Percentiles rank a stretch among this genome's conserved stretches.
Evolutionary conservation across 2,113 vertebrate genomes (phyloP).

Genomic region (Pantherophis guttatus): DNA sequence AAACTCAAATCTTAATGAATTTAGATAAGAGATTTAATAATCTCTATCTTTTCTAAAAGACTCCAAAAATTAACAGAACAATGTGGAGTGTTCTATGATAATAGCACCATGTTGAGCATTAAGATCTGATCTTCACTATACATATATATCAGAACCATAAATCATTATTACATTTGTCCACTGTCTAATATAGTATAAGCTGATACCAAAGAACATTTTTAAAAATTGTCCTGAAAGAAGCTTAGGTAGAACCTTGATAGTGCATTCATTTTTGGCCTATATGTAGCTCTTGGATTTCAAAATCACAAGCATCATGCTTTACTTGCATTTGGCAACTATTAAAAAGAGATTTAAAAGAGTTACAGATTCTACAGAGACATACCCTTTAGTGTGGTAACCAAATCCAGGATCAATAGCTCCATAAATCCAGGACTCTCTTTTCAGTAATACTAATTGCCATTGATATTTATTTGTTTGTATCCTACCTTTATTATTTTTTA

Average conservation of each 20-base stretch:
- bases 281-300: background rate
- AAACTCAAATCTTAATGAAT: background rate
- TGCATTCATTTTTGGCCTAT: background rate
- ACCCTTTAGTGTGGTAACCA: background rate
- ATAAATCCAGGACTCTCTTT: background rate
- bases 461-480: background rate
- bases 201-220: background rate
- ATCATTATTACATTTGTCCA: background rate
- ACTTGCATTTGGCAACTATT: background rate
- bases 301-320: background rate
- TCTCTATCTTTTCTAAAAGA: background rate
- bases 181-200: background rate
- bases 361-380: background rate
- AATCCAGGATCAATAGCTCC: background rate
- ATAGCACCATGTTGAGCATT: background rate
- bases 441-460: background rate
- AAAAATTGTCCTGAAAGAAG: background rate
- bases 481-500: background rate
- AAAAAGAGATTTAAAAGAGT: background rate
- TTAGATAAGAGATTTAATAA: slow-evolving; percentile 1
- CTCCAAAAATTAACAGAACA: background rate
- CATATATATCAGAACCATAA: background rate
- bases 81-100: background rate
- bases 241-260: background rate
- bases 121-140: background rate